Evolutionary conservation across 2,113 vertebrate species (phyloP).

Genomic region (Muntiacus muntjak): DNA sequence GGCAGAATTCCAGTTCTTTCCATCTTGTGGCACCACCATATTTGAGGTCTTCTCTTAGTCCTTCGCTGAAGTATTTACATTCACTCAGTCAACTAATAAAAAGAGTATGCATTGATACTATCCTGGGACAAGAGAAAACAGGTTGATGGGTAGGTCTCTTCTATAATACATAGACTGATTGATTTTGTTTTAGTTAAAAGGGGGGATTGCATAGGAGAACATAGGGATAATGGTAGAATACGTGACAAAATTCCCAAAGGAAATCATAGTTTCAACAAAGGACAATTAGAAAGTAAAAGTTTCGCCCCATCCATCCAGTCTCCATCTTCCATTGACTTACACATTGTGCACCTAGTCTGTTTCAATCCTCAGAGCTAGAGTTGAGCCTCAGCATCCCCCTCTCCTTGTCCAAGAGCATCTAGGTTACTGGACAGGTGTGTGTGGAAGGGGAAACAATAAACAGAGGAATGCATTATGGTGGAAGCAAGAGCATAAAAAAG

Average conservation of each 20-base stretch:
- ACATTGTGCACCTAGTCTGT: neutral
- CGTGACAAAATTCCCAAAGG: neutral
- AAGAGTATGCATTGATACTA: neutral
- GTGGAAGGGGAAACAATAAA: neutral
- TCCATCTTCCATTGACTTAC: neutral
- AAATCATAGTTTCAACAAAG: neutral
- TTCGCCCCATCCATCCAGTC: neutral
- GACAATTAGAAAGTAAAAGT: neutral
- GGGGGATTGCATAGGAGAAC: neutral
- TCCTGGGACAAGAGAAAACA: neutral
- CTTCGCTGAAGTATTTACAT: neutral
- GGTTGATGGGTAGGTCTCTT: neutral
- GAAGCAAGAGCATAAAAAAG: neutral
- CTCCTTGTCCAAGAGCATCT: neutral
- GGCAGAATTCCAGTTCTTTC: neutral
- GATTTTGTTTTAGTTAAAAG: neutral
- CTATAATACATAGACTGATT: neutral
- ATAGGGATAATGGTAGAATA: neutral
- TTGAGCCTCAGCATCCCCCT: neutral
- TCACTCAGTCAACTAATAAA: neutral
- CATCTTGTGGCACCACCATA: neutral
- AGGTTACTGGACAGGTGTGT: neutral
- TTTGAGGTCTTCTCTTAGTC: neutral
- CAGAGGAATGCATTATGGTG: neutral
- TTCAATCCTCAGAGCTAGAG: neutral